These are phyloP conservation scores for Dromius quadrimaculatus DNA, from an alignment of 2,888 invertebrate species.

Conservation along the genomic window DNA sequence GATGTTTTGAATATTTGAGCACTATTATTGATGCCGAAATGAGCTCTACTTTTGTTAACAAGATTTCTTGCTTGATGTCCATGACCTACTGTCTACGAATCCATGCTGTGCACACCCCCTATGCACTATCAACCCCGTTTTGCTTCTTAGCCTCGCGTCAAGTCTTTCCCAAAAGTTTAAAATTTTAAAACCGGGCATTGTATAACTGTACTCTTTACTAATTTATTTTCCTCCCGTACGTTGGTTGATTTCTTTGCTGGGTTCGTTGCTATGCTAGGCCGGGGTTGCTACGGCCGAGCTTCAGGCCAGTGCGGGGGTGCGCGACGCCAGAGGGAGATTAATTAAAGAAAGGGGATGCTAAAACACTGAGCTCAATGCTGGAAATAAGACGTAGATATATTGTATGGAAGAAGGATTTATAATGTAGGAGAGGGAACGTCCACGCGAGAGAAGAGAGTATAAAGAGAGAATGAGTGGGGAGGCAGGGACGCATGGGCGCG, in stretches of 20 bases:
- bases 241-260: background rate
- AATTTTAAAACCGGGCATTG: constrained; percentile 4
- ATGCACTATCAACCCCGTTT: too few species aligned
- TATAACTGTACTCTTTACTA: background rate
- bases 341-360: constrained; percentile 67
- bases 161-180: background rate
- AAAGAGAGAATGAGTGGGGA: background rate
- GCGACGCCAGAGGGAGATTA: constrained; percentile 63
- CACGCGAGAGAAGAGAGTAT: background rate
- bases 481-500: constrained; percentile 19
- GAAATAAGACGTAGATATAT: constrained; percentile 67
- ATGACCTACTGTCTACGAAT: too few species aligned
- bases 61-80: too few species aligned
- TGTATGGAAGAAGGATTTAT: constrained; percentile 67
- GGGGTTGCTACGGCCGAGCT: constrained; percentile 59
- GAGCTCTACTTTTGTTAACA: too few species aligned
- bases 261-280: constrained; percentile 64
- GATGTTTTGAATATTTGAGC: too few species aligned
- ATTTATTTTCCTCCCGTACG: too few species aligned
- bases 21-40: too few species aligned
- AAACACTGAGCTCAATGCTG: constrained; percentile 65
- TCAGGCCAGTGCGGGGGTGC: constrained; percentile 54
- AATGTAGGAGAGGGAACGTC: constrained; percentile 62
- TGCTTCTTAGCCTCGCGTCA: too few species aligned
- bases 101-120: too few species aligned